phyloP scores from a whole-genome alignment of 2,113 vertebrate species.

The Chunga burmeisteri region DNA sequence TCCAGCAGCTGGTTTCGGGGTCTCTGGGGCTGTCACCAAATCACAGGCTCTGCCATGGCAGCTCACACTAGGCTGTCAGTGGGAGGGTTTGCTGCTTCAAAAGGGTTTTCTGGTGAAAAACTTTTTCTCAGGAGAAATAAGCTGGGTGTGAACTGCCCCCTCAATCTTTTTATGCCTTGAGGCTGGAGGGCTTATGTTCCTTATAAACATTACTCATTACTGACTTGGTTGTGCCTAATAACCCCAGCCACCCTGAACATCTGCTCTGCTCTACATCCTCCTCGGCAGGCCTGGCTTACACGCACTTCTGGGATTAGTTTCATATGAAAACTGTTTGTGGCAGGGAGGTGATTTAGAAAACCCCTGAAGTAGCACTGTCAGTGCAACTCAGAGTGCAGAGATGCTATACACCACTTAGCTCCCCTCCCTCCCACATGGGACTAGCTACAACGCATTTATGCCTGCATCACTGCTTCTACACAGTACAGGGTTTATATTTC shows the following conservation, averaged over 20 bases:
- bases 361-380: background rate
- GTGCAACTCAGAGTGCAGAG: background rate
- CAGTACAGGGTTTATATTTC: background rate
- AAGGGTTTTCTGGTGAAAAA: background rate
- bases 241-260: background rate
- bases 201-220: background rate
- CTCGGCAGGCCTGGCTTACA: background rate
- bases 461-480: background rate
- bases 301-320: background rate
- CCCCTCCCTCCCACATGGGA: background rate
- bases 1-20: background rate
- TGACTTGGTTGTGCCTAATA: background rate
- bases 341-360: background rate
- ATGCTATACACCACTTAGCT: background rate
- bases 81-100: background rate
- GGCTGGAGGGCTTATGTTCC: background rate
- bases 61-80: background rate
- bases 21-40: background rate
- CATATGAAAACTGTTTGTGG: background rate
- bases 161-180: background rate
- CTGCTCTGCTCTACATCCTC: background rate
- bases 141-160: background rate
- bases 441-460: background rate
- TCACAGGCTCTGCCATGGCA: background rate
- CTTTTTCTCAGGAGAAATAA: background rate